Base-by-base conservation (phyloP, 2,797 vertebrate genomes). In the Tiaroga cobitis region DNA sequence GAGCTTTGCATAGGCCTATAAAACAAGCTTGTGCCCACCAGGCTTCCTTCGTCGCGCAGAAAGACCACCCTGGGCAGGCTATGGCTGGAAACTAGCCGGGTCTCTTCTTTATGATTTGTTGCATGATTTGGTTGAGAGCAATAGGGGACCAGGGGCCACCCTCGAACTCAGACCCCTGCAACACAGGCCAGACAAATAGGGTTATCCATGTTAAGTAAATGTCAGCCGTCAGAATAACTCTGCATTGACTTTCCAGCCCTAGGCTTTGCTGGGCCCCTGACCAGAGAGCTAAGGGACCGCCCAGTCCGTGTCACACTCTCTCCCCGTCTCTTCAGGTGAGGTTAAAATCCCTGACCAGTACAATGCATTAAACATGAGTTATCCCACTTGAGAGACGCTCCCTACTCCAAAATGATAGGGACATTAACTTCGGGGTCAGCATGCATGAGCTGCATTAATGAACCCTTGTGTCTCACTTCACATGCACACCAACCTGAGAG, bases 301-400 rank as follows among this genome's bases (percentile, higher is more conserved):
- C 85, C 49, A 34, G 59, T 78, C 56, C 15, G 51, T 85, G 87
- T 88, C 84, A 70, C 82, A 78, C 56, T 84, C 91, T 91, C 90
- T 67, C 84, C 84, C 75, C 59, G 73, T 80, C 87, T 80, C 89
- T 86, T 73, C 89, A 93, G 92, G 91, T 93, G 91, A 93, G 93
- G 93, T 94, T 94, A 95, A 94, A 93, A 87, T 92, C 92, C 90
- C 91, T 88, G 81, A 89, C 91, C 91, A 90, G 89, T 81, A 86
- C 91, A 89, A 94, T 95, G 93, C 92, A 95, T 95, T 94, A 95
- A 94, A 93, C 93, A 95, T 95, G 94, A 95, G 92, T 89, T 91
- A 87, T 92, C 89, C 91, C 90, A 92, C 92, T 89, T 84, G 89
- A 90, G 92, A 91, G 92, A 86, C 56, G 90, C 87, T 65, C 87